A percentile compares a stretch with the other conserved stretches of the same genome.
phyloP scores from a whole-genome alignment of 2,113 vertebrate species.

The Megalops atlanticus region DNA sequence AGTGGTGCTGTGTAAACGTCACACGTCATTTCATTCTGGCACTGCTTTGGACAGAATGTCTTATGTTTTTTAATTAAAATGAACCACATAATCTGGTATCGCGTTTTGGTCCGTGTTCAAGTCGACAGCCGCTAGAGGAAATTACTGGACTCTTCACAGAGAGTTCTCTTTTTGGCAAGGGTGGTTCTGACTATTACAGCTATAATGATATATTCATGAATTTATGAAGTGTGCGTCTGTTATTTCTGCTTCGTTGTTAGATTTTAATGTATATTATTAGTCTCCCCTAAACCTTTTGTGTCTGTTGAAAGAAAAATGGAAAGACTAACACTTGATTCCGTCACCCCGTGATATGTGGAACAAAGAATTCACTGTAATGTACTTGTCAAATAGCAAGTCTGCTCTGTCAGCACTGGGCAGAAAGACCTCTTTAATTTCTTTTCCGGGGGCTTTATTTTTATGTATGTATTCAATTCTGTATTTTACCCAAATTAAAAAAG shows the following conservation, averaged over 20 bases:
- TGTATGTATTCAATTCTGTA: too few species aligned
- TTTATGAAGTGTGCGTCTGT: slow-evolving; percentile 61
- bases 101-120: slow-evolving; percentile 37
- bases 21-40: slow-evolving; percentile 11
- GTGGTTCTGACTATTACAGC: slow-evolving; percentile 45
- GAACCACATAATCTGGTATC: slow-evolving; percentile 49
- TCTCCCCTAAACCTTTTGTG: slow-evolving; percentile 44
- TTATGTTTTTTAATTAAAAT: slow-evolving; percentile 62
- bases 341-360: not conserved
- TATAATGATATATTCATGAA: slow-evolving; percentile 62
- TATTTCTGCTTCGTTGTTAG: slow-evolving; percentile 52
- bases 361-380: not conserved
- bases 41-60: slow-evolving; percentile 24
- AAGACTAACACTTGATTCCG: too few species aligned
- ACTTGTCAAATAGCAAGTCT: not conserved
- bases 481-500: not conserved
- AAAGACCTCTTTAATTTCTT: not conserved
- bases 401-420: not conserved
- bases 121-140: slow-evolving; percentile 46
- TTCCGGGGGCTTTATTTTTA: not conserved
- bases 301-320: slow-evolving; percentile 41
- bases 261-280: slow-evolving; percentile 51
- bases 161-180: slow-evolving; percentile 32
- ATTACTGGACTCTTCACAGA: slow-evolving; percentile 39
- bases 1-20: not conserved